These are phyloP conservation scores for Aleiodes leptofemur DNA, from an alignment of 2,888 invertebrate species.

Conservation along the genomic window DNA sequence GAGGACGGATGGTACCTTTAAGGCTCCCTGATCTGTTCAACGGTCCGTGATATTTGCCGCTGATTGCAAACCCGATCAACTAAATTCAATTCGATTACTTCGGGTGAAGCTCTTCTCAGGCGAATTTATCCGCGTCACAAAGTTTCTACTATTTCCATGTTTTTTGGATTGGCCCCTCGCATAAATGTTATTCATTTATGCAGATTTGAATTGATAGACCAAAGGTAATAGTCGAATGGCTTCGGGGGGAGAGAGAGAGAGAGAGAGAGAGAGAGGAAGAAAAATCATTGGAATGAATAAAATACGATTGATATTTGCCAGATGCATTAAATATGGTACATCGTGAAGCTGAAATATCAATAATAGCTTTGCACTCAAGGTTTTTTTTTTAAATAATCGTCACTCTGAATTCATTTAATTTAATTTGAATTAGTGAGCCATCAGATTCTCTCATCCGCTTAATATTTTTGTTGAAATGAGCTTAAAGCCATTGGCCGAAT, in stretches of 20 bases:
- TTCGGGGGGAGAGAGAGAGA: no score
- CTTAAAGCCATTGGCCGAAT: no score
- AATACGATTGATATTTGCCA: neutral
- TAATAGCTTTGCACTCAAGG: no score
- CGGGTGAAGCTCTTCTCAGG: slow-evolving; percentile 23
- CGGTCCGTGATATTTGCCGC: slow-evolving; percentile 52
- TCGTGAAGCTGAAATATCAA: neutral
- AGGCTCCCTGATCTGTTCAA: slow-evolving; percentile 43
- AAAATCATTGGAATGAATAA: neutral
- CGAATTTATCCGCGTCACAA: slow-evolving; percentile 30
- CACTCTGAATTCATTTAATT: no score
- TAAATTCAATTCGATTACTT: slow-evolving; percentile 56
- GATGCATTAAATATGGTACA: slow-evolving; percentile 17
- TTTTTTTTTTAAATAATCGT: no score
- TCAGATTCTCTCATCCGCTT: no score
- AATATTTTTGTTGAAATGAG: no score
- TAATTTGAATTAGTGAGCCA: no score
- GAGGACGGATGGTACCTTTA: slow-evolving; percentile 33
- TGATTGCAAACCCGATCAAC: slow-evolving; percentile 56
- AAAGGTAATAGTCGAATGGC: no score
- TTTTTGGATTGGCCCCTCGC: neutral
- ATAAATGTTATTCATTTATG: no score
- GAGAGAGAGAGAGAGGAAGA: no score
- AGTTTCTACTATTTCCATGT: slow-evolving; percentile 7
- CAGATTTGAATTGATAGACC: no score